Evolutionary conservation across 2,888 invertebrate genomes (phyloP).

Genomic region (Margaritifera margaritifera): DNA sequence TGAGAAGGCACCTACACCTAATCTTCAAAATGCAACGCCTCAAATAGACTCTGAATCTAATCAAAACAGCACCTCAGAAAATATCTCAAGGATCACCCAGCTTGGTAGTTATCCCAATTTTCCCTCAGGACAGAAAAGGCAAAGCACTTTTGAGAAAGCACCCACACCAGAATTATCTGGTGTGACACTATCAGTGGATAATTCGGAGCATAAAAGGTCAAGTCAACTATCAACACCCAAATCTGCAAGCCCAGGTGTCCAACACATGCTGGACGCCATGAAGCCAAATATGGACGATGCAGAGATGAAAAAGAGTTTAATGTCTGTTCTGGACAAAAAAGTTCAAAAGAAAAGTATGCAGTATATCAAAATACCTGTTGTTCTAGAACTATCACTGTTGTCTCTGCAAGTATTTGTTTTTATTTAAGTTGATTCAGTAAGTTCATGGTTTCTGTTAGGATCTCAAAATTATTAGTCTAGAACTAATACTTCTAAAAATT

Average conservation of each 20-base stretch:
- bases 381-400: no score
- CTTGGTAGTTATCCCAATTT: conserved; percentile 3
- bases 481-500: no score
- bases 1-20: not conserved
- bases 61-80: not conserved
- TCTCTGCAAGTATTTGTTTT: no score
- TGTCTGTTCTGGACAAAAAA: conserved; percentile 58
- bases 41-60: conserved; percentile 12
- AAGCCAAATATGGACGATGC: conserved; percentile 47
- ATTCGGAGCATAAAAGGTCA: conserved; percentile 4
- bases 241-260: conserved; percentile 42
- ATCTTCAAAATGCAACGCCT: conserved; percentile 3
- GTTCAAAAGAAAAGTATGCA: conserved; percentile 43
- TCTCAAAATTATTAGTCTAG: no score
- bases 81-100: conserved; percentile 8
- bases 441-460: no score
- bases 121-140: conserved; percentile 30
- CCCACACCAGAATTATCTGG: conserved; percentile 32
- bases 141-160: conserved; percentile 51
- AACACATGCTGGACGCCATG: conserved; percentile 54
- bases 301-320: conserved; percentile 53
- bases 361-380: not conserved
- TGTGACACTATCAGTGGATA: conserved; percentile 4
- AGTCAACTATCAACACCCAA: conserved; percentile 1
- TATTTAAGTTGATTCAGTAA: no score